These are phyloP conservation scores for Cepaea hortensis DNA, from an alignment of 2,888 invertebrate genomes.

Conservation along the genomic window DNA sequence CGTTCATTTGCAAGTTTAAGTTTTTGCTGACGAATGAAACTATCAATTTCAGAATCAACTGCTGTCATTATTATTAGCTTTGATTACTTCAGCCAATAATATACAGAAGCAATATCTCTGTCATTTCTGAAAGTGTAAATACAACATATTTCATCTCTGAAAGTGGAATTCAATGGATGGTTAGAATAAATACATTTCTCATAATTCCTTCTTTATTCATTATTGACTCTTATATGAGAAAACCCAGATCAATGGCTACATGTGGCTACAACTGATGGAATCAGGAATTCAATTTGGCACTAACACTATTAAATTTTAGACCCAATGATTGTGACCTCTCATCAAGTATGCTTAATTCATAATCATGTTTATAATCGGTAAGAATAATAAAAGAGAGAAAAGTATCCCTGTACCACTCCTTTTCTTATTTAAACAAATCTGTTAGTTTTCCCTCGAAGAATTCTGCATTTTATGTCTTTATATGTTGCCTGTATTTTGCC, in stretches of 20 bases:
- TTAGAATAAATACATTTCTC: not conserved
- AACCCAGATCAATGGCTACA: too few species aligned
- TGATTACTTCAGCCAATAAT: not conserved
- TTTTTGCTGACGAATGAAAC: conserved; percentile 65
- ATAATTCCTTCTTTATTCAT: not conserved
- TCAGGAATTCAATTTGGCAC: not conserved
- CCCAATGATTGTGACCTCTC: not conserved
- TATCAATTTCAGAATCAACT: conserved; percentile 63
- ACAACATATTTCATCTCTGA: not conserved
- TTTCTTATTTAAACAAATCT: too few species aligned
- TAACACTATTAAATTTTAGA: not conserved
- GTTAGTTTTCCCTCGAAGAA: too few species aligned
- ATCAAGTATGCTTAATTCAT: too few species aligned
- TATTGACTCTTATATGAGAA: too few species aligned
- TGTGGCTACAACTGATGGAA: too few species aligned
- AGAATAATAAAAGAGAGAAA: too few species aligned
- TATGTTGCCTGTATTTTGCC: too few species aligned
- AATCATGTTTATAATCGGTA: too few species aligned
- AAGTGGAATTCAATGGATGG: not conserved
- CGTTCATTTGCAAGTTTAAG: conserved; percentile 56
- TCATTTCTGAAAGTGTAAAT: not conserved
- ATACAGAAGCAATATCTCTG: not conserved
- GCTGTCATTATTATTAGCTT: conserved; percentile 29
- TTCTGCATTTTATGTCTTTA: too few species aligned
- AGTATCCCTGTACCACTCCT: too few species aligned